Percentiles rank a stretch among this genome's conserved stretches.
These are phyloP conservation scores for Rhopalosiphum maidis DNA, from an alignment of 1,140 invertebrate genomes.

Conservation along the genomic window DNA sequence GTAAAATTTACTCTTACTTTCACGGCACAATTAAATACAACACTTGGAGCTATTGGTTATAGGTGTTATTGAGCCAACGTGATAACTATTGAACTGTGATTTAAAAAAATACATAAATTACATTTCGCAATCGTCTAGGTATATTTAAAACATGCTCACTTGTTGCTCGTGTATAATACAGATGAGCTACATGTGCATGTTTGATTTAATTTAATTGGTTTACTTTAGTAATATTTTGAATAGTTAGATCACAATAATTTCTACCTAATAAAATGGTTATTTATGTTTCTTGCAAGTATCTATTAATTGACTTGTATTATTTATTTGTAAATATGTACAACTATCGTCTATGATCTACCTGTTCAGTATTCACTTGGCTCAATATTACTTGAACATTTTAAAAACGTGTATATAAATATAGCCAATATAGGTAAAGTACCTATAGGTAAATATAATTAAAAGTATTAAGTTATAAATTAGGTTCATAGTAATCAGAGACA, in stretches of 20 bases:
- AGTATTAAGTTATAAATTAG: too few species aligned
- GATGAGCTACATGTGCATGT: neutral
- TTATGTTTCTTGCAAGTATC: neutral
- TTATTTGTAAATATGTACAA: neutral
- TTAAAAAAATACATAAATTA: neutral
- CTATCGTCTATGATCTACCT: neutral
- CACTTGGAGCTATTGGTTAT: neutral
- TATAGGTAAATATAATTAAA: too few species aligned
- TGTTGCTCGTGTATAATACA: neutral
- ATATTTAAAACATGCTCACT: neutral
- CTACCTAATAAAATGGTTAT: neutral
- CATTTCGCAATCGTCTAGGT: neutral
- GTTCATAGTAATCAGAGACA: too few species aligned
- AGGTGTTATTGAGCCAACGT: neutral
- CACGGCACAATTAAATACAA: neutral
- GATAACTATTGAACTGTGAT: neutral
- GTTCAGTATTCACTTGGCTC: neutral
- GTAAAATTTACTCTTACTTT: neutral
- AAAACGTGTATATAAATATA: neutral
- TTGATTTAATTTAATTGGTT: neutral
- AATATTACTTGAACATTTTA: neutral
- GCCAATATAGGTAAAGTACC: neutral
- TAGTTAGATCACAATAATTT: neutral
- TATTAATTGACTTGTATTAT: neutral
- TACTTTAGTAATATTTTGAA: neutral